Evolutionary conservation across 1,140 invertebrate species (phyloP).

Genomic region (Caenorhabditis latens): DNA sequence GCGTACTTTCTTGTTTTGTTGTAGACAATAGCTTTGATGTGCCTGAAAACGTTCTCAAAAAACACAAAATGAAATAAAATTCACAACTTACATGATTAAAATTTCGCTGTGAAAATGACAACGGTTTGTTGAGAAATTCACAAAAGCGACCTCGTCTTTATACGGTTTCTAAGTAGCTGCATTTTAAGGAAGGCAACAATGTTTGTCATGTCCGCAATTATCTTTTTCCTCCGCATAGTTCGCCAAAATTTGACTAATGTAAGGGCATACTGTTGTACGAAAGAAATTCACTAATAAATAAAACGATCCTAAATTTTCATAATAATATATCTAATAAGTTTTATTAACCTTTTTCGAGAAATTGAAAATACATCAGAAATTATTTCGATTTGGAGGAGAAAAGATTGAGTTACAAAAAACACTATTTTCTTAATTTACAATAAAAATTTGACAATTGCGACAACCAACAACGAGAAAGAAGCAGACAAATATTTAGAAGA

Average conservation of each 20-base stretch:
- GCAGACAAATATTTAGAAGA: not conserved
- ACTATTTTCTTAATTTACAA: not conserved
- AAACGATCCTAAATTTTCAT: not conserved
- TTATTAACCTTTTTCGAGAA: too few relatives aligned
- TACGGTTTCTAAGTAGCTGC: slow-evolving; percentile 14
- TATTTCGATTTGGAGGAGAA: too few relatives aligned
- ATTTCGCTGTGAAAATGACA: too few relatives aligned
- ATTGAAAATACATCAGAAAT: not conserved
- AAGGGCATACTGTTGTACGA: not conserved
- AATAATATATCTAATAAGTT: too few relatives aligned
- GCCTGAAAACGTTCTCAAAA: slow-evolving; percentile 36
- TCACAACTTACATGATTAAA: not conserved
- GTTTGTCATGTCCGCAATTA: slow-evolving; percentile 25
- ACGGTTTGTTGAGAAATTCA: not conserved
- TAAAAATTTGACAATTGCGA: not conserved
- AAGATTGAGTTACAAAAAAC: too few relatives aligned
- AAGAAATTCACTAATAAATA: not conserved
- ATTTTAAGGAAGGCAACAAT: not conserved
- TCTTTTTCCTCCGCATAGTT: not conserved
- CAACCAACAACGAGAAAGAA: not conserved
- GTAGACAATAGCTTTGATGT: slow-evolving; percentile 64
- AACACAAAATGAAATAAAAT: not conserved
- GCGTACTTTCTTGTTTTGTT: slow-evolving; percentile 65
- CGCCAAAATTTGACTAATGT: not conserved
- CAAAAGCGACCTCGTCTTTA: not conserved